Evolutionary conservation across 2,113 vertebrate species (phyloP).

Genomic region (Channa argus): DNA sequence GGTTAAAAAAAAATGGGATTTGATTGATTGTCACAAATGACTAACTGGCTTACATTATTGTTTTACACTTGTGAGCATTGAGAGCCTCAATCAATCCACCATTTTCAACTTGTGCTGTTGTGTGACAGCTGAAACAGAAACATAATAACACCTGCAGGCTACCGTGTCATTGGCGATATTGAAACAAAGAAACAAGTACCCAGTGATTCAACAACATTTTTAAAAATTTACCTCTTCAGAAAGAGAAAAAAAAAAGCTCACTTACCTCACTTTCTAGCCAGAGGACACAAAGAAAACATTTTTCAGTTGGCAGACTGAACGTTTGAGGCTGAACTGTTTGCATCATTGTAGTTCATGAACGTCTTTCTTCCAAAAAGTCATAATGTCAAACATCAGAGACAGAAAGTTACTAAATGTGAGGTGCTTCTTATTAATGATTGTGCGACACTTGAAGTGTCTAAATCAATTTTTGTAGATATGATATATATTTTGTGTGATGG

Average conservation of each 20-base stretch:
- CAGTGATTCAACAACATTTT: constrained; percentile 2
- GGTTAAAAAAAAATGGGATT: neutral
- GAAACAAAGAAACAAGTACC: constrained; percentile 18
- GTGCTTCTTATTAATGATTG: too few species aligned
- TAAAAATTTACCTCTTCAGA: neutral
- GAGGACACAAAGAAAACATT: neutral
- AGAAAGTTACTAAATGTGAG: too few species aligned
- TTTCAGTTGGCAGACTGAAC: neutral
- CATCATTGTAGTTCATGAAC: too few species aligned
- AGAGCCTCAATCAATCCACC: neutral
- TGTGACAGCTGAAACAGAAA: constrained; percentile 37
- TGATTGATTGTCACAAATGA: neutral
- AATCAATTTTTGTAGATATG: too few species aligned
- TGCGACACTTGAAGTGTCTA: too few species aligned
- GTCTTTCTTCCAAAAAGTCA: too few species aligned
- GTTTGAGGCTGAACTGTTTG: neutral
- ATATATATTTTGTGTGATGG: too few species aligned
- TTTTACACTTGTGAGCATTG: neutral
- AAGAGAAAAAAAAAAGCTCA: neutral
- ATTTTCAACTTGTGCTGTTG: neutral
- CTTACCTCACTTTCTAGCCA: neutral
- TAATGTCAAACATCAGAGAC: too few species aligned
- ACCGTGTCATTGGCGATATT: constrained; percentile 8
- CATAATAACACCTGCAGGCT: constrained; percentile 29
- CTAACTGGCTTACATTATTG: constrained; percentile 3